phyloP scores from a whole-genome alignment of 2,113 vertebrate species.

The Stictonetta naevosa region DNA sequence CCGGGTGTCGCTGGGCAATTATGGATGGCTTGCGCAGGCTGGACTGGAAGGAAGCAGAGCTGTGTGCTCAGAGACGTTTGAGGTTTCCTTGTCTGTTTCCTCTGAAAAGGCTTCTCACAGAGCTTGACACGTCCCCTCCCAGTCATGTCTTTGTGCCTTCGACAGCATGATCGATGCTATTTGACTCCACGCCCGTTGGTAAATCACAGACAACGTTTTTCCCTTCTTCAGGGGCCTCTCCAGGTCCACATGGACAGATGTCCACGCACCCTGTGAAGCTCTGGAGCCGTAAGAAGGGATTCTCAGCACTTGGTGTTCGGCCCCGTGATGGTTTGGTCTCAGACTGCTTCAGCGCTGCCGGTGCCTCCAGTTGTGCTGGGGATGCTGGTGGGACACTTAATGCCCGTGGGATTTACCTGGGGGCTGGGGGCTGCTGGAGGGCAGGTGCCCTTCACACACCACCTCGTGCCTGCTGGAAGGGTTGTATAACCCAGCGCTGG shows the following conservation, averaged over 20 bases:
- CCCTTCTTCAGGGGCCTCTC: not conserved
- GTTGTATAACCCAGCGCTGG: not conserved
- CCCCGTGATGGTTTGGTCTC: not conserved
- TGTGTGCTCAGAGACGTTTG: too few species aligned
- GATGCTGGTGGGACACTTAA: not conserved
- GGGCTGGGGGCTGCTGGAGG: not conserved
- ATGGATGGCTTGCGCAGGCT: too few species aligned
- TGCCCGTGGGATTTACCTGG: not conserved
- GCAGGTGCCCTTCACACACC: not conserved
- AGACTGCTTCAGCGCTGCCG: not conserved
- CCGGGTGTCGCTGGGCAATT: too few species aligned
- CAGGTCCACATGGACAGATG: not conserved
- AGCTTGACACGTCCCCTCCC: too few species aligned
- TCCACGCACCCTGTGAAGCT: not conserved
- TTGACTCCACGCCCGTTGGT: not conserved
- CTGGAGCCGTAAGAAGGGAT: not conserved
- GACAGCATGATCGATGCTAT: accelerated
- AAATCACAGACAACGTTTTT: accelerated
- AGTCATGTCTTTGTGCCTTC: not conserved
- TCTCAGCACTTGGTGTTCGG: not conserved
- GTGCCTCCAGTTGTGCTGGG: not conserved
- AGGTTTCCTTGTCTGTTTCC: too few species aligned
- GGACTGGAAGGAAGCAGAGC: too few species aligned
- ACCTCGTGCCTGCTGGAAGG: not conserved
- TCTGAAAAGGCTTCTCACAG: too few species aligned